Base-by-base conservation (phyloP, 2,888 invertebrate species). In the Xanthostigma xanthostigma region DNA sequence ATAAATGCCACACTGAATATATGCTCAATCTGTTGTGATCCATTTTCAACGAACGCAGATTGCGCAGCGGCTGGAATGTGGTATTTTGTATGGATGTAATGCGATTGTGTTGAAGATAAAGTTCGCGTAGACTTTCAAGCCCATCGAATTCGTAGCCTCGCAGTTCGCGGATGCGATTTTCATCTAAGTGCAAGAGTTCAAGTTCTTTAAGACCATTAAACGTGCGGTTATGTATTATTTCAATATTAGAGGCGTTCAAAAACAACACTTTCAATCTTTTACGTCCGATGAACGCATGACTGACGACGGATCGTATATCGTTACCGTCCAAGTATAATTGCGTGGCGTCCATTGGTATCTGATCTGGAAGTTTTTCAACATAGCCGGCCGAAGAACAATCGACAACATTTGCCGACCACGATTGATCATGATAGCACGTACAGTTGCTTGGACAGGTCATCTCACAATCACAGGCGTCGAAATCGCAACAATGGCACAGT, bases 261-360 rank as follows among this genome's bases (percentile, higher is more conserved):
- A 81, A 88, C 46, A 89, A 66, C 52, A 82, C 75, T 62, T 81
- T 79, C 51, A 89, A 70, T 57, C 82, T 78, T 68, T 86, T 87
- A 55, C 88, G 75, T 5, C 88, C 90, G 57, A 91, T 84, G 66
- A 92, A 90, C 40, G 86, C 83, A 68, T 89, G 88, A 65, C 84
- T 84, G 55, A 80, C 78, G 48, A 91, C 73, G 49, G 77, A 72
- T 58, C 79, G 76, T 57, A 91, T 74, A 63, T 84, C 78, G 66
- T 90, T 88, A 53, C 89, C 89, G 64, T 89, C 89, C 53, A 92
- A 72, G 62, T 86, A 87, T 55, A 91, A 73, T 62, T 87, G 82
- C n/a, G 90, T 89, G 51, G 89, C 85, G 63, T 89, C 88, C 88
- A 91, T 90, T 9, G 91, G 91, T 62, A 92, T 84, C 68, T 81